These are phyloP conservation scores for Prosapia bicincta DNA, from an alignment of 2,888 invertebrate species.

Conservation along the genomic window DNA sequence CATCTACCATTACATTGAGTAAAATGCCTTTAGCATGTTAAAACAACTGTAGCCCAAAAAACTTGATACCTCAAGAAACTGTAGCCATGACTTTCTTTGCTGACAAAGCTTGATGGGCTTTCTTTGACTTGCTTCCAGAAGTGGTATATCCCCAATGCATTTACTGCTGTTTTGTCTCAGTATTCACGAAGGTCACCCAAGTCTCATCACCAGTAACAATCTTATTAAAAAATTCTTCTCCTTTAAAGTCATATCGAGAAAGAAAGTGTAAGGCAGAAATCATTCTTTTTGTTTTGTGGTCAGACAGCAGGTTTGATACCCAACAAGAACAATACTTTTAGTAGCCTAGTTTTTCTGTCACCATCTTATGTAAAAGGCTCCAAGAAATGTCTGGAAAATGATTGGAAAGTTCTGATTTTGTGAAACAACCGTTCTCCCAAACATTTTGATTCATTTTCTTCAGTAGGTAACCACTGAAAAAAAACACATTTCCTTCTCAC, in stretches of 20 bases:
- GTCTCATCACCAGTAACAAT: constrained; percentile 38
- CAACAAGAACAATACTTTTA: constrained; percentile 35
- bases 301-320: constrained; percentile 22
- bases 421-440: background rate
- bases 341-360: constrained; percentile 32
- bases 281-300: constrained; percentile 2
- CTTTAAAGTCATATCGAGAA: background rate
- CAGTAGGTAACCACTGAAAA: background rate
- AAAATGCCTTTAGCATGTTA: too few relatives aligned
- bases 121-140: constrained; percentile 29
- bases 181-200: constrained; percentile 32
- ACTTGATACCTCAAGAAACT: constrained; percentile 37
- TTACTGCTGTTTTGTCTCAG: constrained; percentile 29
- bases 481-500: constrained; percentile 7
- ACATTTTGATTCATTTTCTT: background rate
- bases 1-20: background rate
- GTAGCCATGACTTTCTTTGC: constrained; percentile 37
- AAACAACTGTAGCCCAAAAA: too few relatives aligned
- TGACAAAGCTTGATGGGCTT: constrained; percentile 25
- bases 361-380: constrained; percentile 29
- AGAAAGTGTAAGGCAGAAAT: background rate
- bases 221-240: background rate
- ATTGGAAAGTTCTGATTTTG: constrained; percentile 4
- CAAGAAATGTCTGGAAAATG: background rate
- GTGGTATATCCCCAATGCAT: constrained; percentile 23